Evolutionary conservation across 2,113 vertebrate species (phyloP), one percentile per base, ranked within the genome.

Genomic region (Dicaeum eximium): DNA sequence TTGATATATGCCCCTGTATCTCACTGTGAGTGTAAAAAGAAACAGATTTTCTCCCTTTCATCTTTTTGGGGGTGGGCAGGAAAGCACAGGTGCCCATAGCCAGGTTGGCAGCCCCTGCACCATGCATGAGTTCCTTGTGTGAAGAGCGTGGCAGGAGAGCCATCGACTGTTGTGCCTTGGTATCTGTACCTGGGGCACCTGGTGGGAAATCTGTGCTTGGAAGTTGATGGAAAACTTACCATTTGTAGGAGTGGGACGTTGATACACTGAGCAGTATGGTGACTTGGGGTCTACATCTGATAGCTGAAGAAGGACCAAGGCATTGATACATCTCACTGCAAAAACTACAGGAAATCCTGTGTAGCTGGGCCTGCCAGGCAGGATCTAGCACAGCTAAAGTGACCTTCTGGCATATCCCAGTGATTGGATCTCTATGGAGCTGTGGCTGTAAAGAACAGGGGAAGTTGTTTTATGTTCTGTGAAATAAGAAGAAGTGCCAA

Each of bases 151-250:
- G 73, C 60, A 57, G 27, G 4, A 57, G 27, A 5, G 0, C 0
- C 0, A 33, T 35, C 0, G 1, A 13, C 45, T 28, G 18, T 12
- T 15, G 27, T 65, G 18, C n/a, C 19, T 47, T 57, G 11, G 28
- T 50, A 47, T 42, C 35, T 58, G 44, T 5, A 6, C 20, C 35
- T 44, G 13, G 12, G 21, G 10, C 24, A 24, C 4, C 38, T 33
- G 57, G 4, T 47, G 17, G 23, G 48, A 42, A 88, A 6, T 23
- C 35, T 33, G 50, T 11, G 28, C 74, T 31, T 93, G 71, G 48
- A 71, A 48, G 30, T 3, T 1, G 3, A 6, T 82, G 58, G 62
- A 30, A 51, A 65, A 64, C 47, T 27, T 64, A 20, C 35, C 0
- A 0, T 38, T 42, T 69, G 15, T 40, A 35, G 33, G 53, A 51